These are phyloP conservation scores for Aphodius sticticus DNA, from an alignment of 2,888 invertebrate species.

Conservation along the genomic window DNA sequence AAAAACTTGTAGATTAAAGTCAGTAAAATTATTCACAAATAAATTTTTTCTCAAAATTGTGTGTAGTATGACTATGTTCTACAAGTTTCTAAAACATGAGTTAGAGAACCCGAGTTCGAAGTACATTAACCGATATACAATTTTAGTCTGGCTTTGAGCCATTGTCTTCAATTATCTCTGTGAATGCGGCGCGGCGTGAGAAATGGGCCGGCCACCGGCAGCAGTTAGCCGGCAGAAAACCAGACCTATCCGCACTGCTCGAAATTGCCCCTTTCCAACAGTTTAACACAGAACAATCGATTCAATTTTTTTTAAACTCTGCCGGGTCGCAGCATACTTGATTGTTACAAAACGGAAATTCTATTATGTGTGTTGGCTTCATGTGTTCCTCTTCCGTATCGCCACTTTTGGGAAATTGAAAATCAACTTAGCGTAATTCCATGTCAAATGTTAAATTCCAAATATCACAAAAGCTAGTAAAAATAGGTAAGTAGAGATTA, in stretches of 20 bases:
- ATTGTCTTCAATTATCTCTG: not conserved
- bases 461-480: too few relatives aligned
- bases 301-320: not conserved
- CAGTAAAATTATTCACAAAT: too few relatives aligned
- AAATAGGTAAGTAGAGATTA: too few relatives aligned
- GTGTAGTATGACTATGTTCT: too few relatives aligned
- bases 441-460: too few relatives aligned
- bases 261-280: not conserved
- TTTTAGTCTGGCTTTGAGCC: not conserved
- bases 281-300: not conserved
- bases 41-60: too few relatives aligned
- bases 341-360: not conserved
- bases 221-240: not conserved
- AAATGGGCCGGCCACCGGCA: not conserved
- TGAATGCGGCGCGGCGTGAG: not conserved
- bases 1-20: too few relatives aligned
- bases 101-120: not conserved
- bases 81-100: too few relatives aligned
- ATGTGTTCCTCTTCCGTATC: too few relatives aligned
- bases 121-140: not conserved
- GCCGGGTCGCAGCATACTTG: not conserved
- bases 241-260: not conserved
- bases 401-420: too few relatives aligned
- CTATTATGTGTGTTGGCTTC: not conserved
- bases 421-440: too few relatives aligned